phyloP scores from a whole-genome alignment of 2,797 vertebrate genomes.

The Intellagama lesueurii region DNA sequence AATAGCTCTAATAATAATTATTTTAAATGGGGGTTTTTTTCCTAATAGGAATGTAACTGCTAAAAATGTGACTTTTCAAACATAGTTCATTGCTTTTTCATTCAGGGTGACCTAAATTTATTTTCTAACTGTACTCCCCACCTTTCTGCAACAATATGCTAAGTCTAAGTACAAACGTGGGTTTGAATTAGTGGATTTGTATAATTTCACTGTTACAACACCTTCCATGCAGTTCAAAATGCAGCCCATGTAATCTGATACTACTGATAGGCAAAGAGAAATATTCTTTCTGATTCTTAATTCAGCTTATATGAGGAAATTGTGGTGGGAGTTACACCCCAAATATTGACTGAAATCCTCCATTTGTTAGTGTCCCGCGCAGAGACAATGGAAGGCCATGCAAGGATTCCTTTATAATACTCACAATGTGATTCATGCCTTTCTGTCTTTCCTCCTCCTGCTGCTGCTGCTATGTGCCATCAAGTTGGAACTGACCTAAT shows the following conservation, averaged over 20 bases:
- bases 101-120: not conserved
- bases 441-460: not conserved
- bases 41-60: not conserved
- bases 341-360: not conserved
- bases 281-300: not conserved
- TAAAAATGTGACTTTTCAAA: not conserved
- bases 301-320: not conserved
- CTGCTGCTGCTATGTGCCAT: too few species aligned
- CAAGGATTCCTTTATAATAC: not conserved
- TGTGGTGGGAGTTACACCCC: not conserved
- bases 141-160: not conserved
- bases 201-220: not conserved
- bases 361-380: not conserved
- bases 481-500: too few species aligned
- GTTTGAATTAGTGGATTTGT: slow-evolving; percentile 9
- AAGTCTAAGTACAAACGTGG: slow-evolving; percentile 1
- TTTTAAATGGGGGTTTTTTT: not conserved
- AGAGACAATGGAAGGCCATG: not conserved
- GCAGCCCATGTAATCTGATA: not conserved
- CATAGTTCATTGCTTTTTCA: not conserved
- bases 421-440: not conserved
- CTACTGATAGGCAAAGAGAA: not conserved
- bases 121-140: not conserved
- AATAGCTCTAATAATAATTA: not conserved
- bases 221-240: not conserved